Conservation (phyloP, 2,888 invertebrate species). For the Zonitis immaculata region DNA sequence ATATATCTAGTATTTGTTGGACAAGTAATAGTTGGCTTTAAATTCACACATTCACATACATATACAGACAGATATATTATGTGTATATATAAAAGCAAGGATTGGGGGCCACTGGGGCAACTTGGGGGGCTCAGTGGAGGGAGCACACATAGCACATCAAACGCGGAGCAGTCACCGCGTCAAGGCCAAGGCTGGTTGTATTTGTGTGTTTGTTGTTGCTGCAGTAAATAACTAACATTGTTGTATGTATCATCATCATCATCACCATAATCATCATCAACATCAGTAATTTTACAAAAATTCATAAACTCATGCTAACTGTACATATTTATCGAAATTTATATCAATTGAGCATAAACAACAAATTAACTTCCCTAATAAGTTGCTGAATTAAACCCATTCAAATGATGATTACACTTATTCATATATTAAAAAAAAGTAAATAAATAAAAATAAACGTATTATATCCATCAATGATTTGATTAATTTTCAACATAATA, state of each 20-base stretch:
- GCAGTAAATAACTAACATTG: slow-evolving; percentile 35
- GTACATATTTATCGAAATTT: not conserved
- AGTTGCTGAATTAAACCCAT: not conserved
- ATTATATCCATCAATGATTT: not conserved
- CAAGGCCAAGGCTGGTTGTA: slow-evolving; percentile 43
- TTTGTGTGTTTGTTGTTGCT: not conserved
- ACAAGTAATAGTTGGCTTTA: not conserved
- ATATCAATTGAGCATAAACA: not conserved
- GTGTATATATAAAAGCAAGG: slow-evolving; percentile 11
- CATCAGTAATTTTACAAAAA: not conserved
- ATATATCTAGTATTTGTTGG: not conserved
- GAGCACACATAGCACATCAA: slow-evolving; percentile 22
- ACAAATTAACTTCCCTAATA: not conserved
- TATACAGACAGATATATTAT: no score
- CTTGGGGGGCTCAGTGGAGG: slow-evolving; percentile 34
- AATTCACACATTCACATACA: not conserved
- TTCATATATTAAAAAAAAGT: not conserved
- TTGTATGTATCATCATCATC: slow-evolving; percentile 8
- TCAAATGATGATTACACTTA: not conserved
- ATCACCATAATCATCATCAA: not conserved
- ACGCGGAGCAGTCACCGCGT: slow-evolving; percentile 40
- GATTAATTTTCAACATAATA: not conserved
- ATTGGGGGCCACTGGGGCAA: slow-evolving; percentile 42
- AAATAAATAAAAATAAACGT: no score
- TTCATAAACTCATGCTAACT: not conserved